phyloP scores from a whole-genome alignment of 2,888 invertebrate species.

The Caenorhabditis drosophilae region DNA sequence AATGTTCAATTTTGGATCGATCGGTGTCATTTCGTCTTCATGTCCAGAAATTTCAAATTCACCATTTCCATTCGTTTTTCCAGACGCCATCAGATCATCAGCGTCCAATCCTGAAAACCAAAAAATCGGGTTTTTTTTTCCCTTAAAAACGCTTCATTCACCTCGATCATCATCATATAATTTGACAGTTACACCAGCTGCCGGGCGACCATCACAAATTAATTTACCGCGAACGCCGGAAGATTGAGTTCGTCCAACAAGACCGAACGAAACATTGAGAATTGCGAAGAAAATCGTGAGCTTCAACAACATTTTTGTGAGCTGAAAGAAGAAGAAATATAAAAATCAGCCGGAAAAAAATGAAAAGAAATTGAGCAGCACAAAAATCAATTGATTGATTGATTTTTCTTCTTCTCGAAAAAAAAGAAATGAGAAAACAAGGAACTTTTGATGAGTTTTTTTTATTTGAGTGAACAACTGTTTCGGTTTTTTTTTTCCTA shows the following conservation, averaged over 20 bases:
- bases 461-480: too few species aligned
- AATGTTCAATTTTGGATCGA: slow-evolving; percentile 67
- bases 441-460: neutral
- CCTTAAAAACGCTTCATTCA: neutral
- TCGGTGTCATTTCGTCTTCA: slow-evolving; percentile 63
- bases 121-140: neutral
- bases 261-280: slow-evolving; percentile 9
- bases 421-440: neutral
- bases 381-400: neutral
- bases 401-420: neutral
- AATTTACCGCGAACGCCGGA: slow-evolving; percentile 43
- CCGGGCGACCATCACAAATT: slow-evolving; percentile 43
- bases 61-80: slow-evolving; percentile 42
- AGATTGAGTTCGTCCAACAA: slow-evolving; percentile 48
- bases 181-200: slow-evolving; percentile 44
- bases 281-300: slow-evolving; percentile 19
- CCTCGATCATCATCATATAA: slow-evolving; percentile 51
- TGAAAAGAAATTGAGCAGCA: neutral
- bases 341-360: too few species aligned
- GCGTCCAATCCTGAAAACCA: slow-evolving; percentile 30
- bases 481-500: neutral
- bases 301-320: slow-evolving; percentile 10
- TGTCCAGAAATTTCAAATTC: slow-evolving; percentile 46
- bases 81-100: slow-evolving; percentile 49
- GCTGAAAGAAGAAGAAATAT: too few species aligned